Conservation (phyloP, 2,888 invertebrate species). For the Trachelus troglodyta region DNA sequence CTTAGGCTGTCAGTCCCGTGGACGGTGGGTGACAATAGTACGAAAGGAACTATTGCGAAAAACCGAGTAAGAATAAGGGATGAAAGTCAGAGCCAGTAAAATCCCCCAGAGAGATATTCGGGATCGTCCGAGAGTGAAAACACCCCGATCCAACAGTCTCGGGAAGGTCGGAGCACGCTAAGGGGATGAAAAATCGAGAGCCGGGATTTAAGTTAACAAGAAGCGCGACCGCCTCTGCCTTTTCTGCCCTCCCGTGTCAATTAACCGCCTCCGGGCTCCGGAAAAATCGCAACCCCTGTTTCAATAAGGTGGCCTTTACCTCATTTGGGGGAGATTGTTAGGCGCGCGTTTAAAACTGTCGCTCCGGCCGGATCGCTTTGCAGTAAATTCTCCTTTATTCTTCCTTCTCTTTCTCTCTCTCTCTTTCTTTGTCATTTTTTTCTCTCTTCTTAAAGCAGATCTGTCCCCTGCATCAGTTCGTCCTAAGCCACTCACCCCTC, state of each 20-base stretch:
- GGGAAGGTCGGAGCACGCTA: conserved; percentile 42
- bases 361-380: conserved; percentile 57
- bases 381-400: conserved; percentile 51
- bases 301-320: conserved; percentile 67
- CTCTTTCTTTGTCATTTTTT: neutral
- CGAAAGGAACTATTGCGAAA: neutral
- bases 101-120: neutral
- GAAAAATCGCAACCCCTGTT: conserved; percentile 66
- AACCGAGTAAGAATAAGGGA: neutral
- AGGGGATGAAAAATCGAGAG: conserved; percentile 64
- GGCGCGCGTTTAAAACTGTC: conserved; percentile 61
- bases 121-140: conserved; percentile 50
- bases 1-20: neutral
- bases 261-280: conserved; percentile 61
- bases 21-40: neutral
- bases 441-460: conserved; percentile 15
- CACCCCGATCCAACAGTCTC: conserved; percentile 48
- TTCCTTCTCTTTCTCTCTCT: neutral
- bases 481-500: neutral
- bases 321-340: conserved; percentile 66
- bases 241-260: conserved; percentile 59
- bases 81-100: neutral
- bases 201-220: conserved; percentile 65
- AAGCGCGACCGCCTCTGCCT: conserved; percentile 37
- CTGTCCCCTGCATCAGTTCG: neutral